phyloP scores from a whole-genome alignment of 2,888 invertebrate species.

The Heliothis peltigera region DNA sequence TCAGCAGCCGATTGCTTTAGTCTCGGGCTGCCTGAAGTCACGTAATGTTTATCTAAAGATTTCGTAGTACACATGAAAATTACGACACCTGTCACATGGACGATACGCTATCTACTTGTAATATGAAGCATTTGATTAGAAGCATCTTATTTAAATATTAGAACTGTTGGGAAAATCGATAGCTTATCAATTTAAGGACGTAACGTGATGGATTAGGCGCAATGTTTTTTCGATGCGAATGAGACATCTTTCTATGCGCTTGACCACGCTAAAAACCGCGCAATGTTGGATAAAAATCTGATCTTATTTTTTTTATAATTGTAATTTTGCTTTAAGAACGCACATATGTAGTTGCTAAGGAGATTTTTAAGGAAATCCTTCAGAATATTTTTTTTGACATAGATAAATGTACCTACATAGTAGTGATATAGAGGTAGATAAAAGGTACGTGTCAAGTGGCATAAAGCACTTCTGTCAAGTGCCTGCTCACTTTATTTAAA shows the following conservation, averaged over 20 bases:
- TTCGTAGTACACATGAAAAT: conserved; percentile 15
- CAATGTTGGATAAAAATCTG: too few species aligned
- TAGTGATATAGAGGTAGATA: conserved; percentile 10
- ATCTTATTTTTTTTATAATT: too few species aligned
- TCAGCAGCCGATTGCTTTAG: background rate
- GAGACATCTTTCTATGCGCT: background rate
- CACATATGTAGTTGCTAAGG: too few species aligned
- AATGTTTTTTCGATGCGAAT: conserved; percentile 10
- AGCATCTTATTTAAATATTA: conserved; percentile 22
- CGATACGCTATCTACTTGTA: conserved; percentile 22
- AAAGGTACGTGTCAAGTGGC: conserved; percentile 27
- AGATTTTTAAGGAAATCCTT: conserved; percentile 9
- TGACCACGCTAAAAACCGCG: background rate
- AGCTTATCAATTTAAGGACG: conserved; percentile 17
- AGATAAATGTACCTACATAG: background rate
- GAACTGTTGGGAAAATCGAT: conserved; percentile 18
- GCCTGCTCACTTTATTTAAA: background rate
- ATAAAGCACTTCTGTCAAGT: conserved; percentile 3
- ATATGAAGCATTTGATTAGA: conserved; percentile 20
- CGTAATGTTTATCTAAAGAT: conserved; percentile 42
- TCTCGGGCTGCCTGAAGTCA: conserved; percentile 20
- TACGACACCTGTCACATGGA: conserved; percentile 21
- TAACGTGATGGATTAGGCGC: conserved; percentile 26
- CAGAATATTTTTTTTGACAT: background rate
- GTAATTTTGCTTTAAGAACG: too few species aligned